These are phyloP conservation scores for Taeniopygia guttata DNA, from an alignment of 2,797 vertebrate species.

Conservation along the genomic window DNA sequence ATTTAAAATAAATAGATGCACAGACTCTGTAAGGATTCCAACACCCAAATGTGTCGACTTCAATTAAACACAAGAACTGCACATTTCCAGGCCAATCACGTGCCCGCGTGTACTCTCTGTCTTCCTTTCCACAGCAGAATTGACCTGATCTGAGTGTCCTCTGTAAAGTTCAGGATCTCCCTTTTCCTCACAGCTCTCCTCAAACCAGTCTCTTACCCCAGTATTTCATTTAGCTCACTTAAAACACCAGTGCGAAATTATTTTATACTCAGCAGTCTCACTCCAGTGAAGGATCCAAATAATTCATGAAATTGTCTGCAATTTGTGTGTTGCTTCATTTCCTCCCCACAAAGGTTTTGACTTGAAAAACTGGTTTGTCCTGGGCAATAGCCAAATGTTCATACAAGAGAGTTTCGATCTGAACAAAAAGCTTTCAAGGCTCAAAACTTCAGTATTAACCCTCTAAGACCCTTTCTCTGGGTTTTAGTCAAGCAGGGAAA, in stretches of 20 bases:
- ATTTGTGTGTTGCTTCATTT: not conserved
- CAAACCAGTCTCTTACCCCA: not conserved
- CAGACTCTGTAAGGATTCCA: conserved; percentile 32
- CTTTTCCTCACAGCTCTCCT: not conserved
- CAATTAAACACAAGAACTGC: conserved; percentile 31
- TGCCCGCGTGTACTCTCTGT: not conserved
- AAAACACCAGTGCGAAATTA: not conserved
- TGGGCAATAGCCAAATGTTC: conserved; percentile 32
- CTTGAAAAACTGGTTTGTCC: conserved; percentile 61
- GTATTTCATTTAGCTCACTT: not conserved
- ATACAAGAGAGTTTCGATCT: not conserved
- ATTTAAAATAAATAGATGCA: conserved; percentile 41
- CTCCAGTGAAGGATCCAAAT: not conserved
- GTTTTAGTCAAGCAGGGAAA: not conserved
- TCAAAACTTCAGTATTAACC: conserved; percentile 42
- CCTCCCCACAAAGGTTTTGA: conserved; percentile 24
- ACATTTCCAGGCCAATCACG: conserved; percentile 17
- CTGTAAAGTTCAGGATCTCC: not conserved
- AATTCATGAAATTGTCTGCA: not conserved
- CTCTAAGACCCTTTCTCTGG: not conserved
- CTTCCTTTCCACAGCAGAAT: not conserved
- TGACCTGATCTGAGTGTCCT: not conserved
- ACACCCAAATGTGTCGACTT: conserved; percentile 21
- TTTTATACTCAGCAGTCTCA: not conserved
- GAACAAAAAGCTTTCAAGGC: conserved; percentile 33